Evolutionary conservation across 2,113 vertebrate species (phyloP), one percentile per base, ranked within the genome.

Genomic region (Danio rerio): DNA sequence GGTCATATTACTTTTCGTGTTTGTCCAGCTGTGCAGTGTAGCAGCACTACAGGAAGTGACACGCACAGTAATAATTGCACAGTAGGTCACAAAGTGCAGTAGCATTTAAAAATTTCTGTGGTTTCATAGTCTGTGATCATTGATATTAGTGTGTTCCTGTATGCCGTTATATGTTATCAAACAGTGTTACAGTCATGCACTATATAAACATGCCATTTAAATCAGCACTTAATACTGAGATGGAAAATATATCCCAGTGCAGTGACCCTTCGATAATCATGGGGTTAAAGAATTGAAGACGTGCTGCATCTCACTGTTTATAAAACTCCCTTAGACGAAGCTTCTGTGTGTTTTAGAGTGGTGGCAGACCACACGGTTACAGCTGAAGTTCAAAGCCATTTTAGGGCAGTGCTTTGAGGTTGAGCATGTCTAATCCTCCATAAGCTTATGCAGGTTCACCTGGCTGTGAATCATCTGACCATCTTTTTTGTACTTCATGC

Each of bases 371-470:
- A 10, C 53, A 9, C 50, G 45, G 50, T 59, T 70, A 45, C 43
- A 21, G 47, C 49, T 7, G 62, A 83, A 56, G 71, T 86, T 86
- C 81, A 86, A 80, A 80, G 84, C 13, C 1, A 18, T 71, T 80
- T 69, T 65, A 53, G 77, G 81, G 31, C 13, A 31, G 9, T 8
- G 75, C 75, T 82, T 73, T 72, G 18, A 78, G 76, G 20, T 20
- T 58, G 71, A 45, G 55, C 56, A 59, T 16, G 16, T 43, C 11
- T 86, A 83, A 86, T 86, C 85, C 70, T 62, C 53, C 31, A 43
- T 86, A 81, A 86, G 74, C 81, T 81, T 80, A 65, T 83, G 71
- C 77, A 72, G 72, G 47, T 45, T 80, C 63, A 69, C 31, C 68
- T 82, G 74, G 52, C 65, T 74, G 31, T 31, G 31, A 31, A 18